These are phyloP conservation scores for Lynx canadensis DNA, from an alignment of 2,113 vertebrate species.

Conservation along the genomic window DNA sequence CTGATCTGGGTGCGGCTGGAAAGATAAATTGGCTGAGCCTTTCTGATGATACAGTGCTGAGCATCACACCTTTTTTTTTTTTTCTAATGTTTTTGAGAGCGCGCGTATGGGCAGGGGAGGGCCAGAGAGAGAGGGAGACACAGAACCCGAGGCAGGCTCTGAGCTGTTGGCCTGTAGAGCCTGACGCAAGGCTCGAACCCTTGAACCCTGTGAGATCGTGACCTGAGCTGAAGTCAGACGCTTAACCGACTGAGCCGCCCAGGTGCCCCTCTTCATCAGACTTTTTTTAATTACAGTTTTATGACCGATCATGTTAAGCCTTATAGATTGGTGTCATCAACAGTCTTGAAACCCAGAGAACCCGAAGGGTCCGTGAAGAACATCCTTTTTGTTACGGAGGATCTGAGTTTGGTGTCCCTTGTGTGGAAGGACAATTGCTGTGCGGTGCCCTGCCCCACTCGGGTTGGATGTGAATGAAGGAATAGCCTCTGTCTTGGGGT, in stretches of 20 bases:
- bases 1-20: not conserved
- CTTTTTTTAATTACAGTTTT: not conserved
- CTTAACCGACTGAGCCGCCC: too few relatives aligned
- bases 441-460: fast-evolving
- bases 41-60: not conserved
- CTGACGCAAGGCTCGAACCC: too few relatives aligned
- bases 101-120: too few relatives aligned
- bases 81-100: too few relatives aligned
- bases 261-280: too few relatives aligned
- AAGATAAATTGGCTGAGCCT: not conserved
- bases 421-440: not conserved
- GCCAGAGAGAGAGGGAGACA: too few relatives aligned
- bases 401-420: not conserved
- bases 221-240: too few relatives aligned
- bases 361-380: not conserved
- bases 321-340: not conserved
- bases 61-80: too few relatives aligned
- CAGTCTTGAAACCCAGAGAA: not conserved
- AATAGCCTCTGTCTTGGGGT: not conserved
- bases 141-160: too few relatives aligned
- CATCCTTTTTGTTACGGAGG: not conserved
- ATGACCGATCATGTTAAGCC: not conserved
- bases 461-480: not conserved
- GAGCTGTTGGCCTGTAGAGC: too few relatives aligned
- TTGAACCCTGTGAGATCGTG: too few relatives aligned